Evolutionary conservation across 2,113 vertebrate species (phyloP).

Genomic region (Sphaerodactylus townsendi): DNA sequence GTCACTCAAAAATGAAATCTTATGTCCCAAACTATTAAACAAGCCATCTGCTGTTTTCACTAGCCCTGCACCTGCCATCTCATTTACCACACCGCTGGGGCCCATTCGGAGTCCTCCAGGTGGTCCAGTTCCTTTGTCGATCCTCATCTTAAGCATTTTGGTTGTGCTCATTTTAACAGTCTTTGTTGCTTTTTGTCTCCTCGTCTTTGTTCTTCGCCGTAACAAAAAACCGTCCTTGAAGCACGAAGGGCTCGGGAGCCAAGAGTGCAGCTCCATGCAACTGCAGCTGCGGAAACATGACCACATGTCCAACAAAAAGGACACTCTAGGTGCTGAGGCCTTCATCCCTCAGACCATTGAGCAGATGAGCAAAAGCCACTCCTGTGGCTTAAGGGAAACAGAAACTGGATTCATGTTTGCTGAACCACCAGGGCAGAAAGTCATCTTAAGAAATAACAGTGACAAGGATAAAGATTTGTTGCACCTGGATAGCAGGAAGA

Average conservation of each 20-base stretch:
- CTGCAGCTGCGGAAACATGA: constrained; percentile 89
- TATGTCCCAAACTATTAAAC: constrained; percentile 92
- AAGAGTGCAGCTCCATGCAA: constrained; percentile 92
- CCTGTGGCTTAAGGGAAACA: constrained; percentile 89
- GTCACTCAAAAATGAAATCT: constrained; percentile 93
- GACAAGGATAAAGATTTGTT: constrained; percentile 94
- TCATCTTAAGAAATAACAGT: constrained; percentile 83
- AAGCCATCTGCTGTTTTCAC: constrained; percentile 88
- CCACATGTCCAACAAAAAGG: constrained; percentile 89
- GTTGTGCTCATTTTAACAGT: constrained; percentile 97
- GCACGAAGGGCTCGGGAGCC: constrained; percentile 89
- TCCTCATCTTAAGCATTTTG: constrained; percentile 95
- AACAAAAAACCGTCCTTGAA: constrained; percentile 91
- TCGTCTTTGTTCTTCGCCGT: constrained; percentile 93
- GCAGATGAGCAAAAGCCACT: constrained; percentile 96
- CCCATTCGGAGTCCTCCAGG: constrained; percentile 90
- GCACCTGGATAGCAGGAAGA: constrained; percentile 87
- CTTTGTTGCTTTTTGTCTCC: constrained; percentile 96
- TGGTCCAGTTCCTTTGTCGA: constrained; percentile 94
- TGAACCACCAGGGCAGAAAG: constrained; percentile 91
- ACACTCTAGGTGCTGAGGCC: constrained; percentile 86
- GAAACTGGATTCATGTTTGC: constrained; percentile 90
- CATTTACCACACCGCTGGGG: constrained; percentile 84
- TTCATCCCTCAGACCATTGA: constrained; percentile 98
- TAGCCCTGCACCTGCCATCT: constrained; percentile 79